Evolutionary conservation across 2,797 vertebrate species (phyloP), one percentile per base, ranked within the genome.

Genomic region (Periophthalmus magnuspinnatus): DNA sequence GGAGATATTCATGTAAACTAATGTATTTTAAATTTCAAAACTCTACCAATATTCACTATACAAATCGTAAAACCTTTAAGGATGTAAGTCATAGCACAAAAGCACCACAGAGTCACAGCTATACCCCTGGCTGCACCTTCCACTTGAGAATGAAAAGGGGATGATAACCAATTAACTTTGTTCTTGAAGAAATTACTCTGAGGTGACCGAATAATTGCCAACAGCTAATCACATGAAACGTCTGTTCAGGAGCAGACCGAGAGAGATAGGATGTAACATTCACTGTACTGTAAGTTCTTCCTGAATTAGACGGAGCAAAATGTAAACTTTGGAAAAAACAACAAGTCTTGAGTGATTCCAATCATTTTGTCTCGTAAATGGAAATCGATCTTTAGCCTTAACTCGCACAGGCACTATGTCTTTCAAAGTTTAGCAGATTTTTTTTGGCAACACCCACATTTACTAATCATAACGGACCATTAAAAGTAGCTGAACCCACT

Each of bases 191-290:
- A 74, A 66, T 81, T 70, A 72, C 36, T 68, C 34, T 64, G 38
- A 69, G 52, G 50, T 50, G 72, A 74, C 66, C 76, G 50, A 79
- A 61, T 55, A 67, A 22, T 28, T 77, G 74, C 78, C 73, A 75
- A 52, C 17, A 74, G 59, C 68, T 79, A 74, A 85, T 88, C 63
- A 76, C 77, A 63, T 82, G 58, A 82, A 76, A 80, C 66, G 71
- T 77, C 73, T 67, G 50, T 84, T 28, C 69, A 75, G 36, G 22
- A 69, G 58, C 33, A 58, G 64, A 76, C 80, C 69, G 33, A 55
- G 62, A 19, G 24, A 68, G 62, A 74, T 70, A 48, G 71, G 70
- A 72, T 60, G 7, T 24, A 19, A 7, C 16, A n/a, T 36, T 34
- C 34, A 21, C 32, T 10, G 5, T 60, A 36, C 22, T 55, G 52